Conservation (phyloP, 2,113 vertebrate genomes). For the Hypomesus transpacificus region DNA sequence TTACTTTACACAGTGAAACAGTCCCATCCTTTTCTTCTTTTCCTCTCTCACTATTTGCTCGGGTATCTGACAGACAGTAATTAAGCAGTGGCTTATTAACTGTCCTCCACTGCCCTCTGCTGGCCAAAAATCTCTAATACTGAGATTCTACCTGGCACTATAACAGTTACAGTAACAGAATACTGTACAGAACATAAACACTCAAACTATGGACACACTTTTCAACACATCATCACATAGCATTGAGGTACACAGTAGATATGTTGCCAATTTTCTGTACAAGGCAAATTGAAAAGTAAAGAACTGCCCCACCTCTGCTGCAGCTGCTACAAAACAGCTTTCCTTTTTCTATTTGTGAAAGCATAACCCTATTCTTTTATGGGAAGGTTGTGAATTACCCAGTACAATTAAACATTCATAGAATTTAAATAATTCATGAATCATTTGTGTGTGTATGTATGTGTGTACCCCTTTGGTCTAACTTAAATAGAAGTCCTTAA, state of each 20-base stretch:
- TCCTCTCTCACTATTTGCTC: neutral
- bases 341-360: too few species aligned
- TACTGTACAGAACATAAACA: too few species aligned
- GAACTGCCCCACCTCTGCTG: too few species aligned
- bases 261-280: too few species aligned
- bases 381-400: constrained; percentile 40
- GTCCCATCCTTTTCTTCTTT: constrained; percentile 7
- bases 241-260: too few species aligned
- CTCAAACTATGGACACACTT: too few species aligned
- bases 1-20: too few species aligned
- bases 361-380: too few species aligned
- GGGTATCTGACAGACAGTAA: constrained; percentile 22
- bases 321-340: too few species aligned
- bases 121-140: constrained; percentile 44
- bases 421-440: constrained; percentile 46
- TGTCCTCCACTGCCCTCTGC: constrained; percentile 66
- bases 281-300: too few species aligned
- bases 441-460: constrained; percentile 32
- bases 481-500: constrained; percentile 48
- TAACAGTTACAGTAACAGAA: too few species aligned
- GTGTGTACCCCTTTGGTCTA: constrained; percentile 43
- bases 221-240: too few species aligned
- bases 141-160: neutral
- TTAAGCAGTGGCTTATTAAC: constrained; percentile 43
- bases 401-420: constrained; percentile 48